Conservation (phyloP, 2,113 vertebrate genomes). For the human (Homo sapiens) region DNA sequence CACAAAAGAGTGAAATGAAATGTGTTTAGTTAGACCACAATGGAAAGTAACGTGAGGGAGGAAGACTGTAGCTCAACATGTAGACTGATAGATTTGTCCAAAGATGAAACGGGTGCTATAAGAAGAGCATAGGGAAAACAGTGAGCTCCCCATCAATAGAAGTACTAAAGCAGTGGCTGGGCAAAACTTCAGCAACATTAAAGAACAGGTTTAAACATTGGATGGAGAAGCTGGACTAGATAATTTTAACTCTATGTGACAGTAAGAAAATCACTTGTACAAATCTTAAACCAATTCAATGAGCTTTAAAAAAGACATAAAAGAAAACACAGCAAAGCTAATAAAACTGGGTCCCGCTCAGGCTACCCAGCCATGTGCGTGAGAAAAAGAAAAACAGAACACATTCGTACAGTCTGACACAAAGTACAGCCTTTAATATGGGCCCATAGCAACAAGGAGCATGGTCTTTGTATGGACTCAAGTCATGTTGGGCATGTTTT, state of each 20-base stretch:
- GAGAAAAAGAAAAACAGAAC: slow-evolving; percentile 24
- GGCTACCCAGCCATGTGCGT: slow-evolving; percentile 38
- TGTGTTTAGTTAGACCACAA: background rate
- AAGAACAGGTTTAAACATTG: slow-evolving; percentile 51
- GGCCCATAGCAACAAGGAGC: background rate
- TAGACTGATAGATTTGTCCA: background rate
- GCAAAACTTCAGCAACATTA: slow-evolving; percentile 23
- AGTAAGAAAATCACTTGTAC: slow-evolving; percentile 63
- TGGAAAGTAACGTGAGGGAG: background rate
- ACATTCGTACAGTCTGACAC: background rate
- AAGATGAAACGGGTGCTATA: background rate
- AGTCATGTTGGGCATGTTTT: background rate
- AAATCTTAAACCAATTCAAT: slow-evolving; percentile 81
- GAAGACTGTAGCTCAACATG: slow-evolving; percentile 15
- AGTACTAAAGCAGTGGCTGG: background rate
- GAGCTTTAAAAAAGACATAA: slow-evolving; percentile 78
- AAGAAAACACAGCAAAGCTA: slow-evolving; percentile 77
- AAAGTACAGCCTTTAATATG: slow-evolving; percentile 18
- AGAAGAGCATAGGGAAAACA: background rate
- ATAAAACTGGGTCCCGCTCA: slow-evolving; percentile 77
- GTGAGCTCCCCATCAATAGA: background rate
- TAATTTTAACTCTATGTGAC: background rate
- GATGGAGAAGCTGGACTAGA: background rate
- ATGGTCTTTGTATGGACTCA: background rate
- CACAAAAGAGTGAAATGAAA: background rate